Evolutionary conservation across 2,888 invertebrate species (phyloP), one percentile per base, ranked within the genome.

Genomic region (Pantelozetes paolii): DNA sequence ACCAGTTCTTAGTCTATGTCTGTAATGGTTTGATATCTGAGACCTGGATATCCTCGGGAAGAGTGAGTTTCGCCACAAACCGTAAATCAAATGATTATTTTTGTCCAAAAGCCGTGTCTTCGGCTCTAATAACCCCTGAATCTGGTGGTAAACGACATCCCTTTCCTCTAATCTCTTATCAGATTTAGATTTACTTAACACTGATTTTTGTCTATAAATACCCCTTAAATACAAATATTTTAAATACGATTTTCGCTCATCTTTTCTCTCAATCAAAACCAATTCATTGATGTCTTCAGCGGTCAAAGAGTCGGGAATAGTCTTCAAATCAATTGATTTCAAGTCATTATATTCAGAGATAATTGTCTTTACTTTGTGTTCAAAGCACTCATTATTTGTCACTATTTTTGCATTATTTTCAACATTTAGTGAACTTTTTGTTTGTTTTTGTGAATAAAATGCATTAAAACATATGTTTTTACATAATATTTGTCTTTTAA

Each of bases 1-100:
- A 6, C 85, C 83, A 59, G 80, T 80, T 0, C 84, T 79, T 15
- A 85, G 75, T 13, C 20, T 28, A 32, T 45, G 20, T 13, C 40
- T 28, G 42, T 42, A 73, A 20, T 42, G 40, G 5, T 64, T 9
- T 26, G 5, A n/a, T 32, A 42, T 45, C 2, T 45, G 6, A 48
- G 20, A 23, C 20, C 26, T 42, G 5, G 73, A 20, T 23, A 73
- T 73, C 30, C 32, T 28, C 18, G n/a, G 28, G 26, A 73, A 23
- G 45, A 73, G 23, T 28, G 73, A 40, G 67, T 73, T 73, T 23
- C 67, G 73, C 67, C 73, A 73, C 15, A 73, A 36, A n/a, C 73
- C 73, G 30, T 73, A 73, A 13, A 50, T 69, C 18, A 73, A 30
- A 2, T 73, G 13, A 20, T 32, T 40, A 11, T 73, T 26, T 23